A percentile compares a stretch with the other conserved stretches of the same genome.
These are phyloP conservation scores for Tenthredo scrophulariae DNA, from an alignment of 2,888 invertebrate genomes.

Conservation along the genomic window DNA sequence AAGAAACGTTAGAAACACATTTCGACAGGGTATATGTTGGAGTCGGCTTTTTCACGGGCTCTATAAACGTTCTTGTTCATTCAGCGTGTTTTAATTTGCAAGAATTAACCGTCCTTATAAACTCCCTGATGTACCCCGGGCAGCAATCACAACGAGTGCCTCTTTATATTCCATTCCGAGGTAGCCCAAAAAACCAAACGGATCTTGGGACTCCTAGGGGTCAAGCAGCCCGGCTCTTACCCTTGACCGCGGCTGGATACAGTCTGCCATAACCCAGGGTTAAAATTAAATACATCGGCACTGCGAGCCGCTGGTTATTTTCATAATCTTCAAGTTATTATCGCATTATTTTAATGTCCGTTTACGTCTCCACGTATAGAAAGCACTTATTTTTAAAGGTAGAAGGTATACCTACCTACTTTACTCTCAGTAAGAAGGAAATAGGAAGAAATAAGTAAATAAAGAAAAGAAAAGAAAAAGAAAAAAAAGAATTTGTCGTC, in stretches of 20 bases:
- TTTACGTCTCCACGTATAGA: background rate
- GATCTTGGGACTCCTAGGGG: constrained; percentile 11
- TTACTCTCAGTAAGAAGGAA: background rate
- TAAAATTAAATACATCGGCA: background rate
- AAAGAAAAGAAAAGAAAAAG: background rate
- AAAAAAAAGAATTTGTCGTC: background rate
- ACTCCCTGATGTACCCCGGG: background rate
- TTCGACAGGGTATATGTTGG: background rate
- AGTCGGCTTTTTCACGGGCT: background rate
- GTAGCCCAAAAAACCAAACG: background rate
- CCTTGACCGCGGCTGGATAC: constrained; percentile 6
- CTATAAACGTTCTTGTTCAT: background rate
- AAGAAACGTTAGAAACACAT: background rate
- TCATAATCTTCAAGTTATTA: background rate
- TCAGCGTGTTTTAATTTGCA: constrained; percentile 20
- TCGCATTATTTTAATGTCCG: background rate
- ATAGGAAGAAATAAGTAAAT: background rate
- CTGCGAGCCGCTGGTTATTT: background rate
- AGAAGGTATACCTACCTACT: background rate
- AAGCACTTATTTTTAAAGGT: background rate
- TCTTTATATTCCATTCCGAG: constrained; percentile 31
- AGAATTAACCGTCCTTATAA: background rate
- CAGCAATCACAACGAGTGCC: constrained; percentile 20
- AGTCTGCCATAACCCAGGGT: background rate
- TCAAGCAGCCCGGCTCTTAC: constrained; percentile 3